Evolutionary conservation across 2,113 vertebrate genomes (phyloP).

Genomic region (Coptodon bakossiorum): DNA sequence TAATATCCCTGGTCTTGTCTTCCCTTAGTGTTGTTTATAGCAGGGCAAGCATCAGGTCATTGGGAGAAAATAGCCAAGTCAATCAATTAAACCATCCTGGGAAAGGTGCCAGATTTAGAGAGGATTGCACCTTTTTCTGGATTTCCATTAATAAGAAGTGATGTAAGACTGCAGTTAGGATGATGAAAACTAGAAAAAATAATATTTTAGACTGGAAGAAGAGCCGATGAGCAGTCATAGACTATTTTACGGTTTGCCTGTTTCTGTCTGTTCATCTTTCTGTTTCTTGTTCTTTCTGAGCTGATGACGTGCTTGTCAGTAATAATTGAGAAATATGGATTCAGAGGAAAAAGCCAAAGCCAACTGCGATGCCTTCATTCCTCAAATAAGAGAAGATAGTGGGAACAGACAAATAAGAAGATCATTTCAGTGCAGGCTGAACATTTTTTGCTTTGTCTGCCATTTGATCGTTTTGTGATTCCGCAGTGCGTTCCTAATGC

Average conservation of each 20-base stretch:
- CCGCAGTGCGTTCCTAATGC: not conserved
- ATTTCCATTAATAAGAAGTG: not conserved
- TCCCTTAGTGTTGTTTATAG: slow-evolving; percentile 17
- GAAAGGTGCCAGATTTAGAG: not conserved
- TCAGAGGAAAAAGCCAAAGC: not conserved
- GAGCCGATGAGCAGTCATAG: not conserved
- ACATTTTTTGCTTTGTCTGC: not conserved
- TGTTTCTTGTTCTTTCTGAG: not conserved
- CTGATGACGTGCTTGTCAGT: not conserved
- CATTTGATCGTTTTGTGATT: not conserved
- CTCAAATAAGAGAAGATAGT: not conserved
- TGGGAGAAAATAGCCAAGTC: slow-evolving; percentile 1
- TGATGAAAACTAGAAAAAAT: not conserved
- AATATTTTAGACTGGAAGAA: not conserved
- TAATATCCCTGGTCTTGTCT: not conserved
- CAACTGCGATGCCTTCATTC: not conserved
- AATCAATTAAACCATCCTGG: slow-evolving; percentile 8
- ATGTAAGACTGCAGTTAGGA: not conserved
- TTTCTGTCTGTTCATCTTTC: not conserved
- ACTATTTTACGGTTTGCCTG: not conserved
- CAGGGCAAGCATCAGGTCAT: not conserved
- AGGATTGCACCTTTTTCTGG: not conserved
- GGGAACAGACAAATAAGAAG: not conserved
- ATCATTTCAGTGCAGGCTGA: not conserved
- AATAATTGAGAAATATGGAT: not conserved